A percentile compares a stretch with the other conserved stretches of the same genome.
phyloP scores from a whole-genome alignment of 2,113 vertebrate genomes.

The Sakesphorus luctuosus region DNA sequence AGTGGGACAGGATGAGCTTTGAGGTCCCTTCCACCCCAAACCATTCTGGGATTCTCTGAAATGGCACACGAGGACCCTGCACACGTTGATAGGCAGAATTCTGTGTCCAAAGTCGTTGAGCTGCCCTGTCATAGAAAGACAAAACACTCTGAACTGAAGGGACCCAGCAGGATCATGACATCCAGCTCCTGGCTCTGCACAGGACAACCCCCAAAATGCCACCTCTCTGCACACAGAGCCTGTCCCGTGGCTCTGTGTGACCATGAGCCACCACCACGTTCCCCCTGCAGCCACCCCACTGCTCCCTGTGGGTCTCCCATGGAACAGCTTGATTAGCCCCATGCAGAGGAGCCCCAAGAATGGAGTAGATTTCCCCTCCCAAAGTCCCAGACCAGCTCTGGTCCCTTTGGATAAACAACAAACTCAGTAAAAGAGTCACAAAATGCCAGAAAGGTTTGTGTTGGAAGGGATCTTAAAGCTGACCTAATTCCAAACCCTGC shows the following conservation, averaged over 20 bases:
- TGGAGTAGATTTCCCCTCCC: not conserved
- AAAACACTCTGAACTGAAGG: not conserved
- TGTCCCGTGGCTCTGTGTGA: too few species aligned
- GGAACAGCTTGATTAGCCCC: fast-evolving
- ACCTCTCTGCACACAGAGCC: not conserved
- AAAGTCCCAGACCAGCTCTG: not conserved
- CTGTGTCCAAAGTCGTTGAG: not conserved
- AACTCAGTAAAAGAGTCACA: not conserved
- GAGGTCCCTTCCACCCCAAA: not conserved
- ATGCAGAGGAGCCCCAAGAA: not conserved
- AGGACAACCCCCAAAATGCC: not conserved
- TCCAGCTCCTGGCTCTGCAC: not conserved
- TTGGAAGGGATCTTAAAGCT: not conserved
- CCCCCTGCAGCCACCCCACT: not conserved
- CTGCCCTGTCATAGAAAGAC: not conserved
- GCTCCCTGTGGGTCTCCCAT: not conserved
- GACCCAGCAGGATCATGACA: not conserved
- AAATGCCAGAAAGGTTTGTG: not conserved
- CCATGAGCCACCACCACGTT: too few species aligned
- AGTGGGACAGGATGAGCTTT: not conserved
- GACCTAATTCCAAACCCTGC: not conserved
- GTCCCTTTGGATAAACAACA: not conserved
- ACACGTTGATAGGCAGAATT: not conserved
- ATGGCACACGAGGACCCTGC: not conserved
- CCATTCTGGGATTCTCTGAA: not conserved